Percentiles rank a stretch among this genome's conserved stretches.
These are phyloP conservation scores for Heliconius cydno DNA, from an alignment of 2,888 invertebrate species.

Conservation along the genomic window DNA sequence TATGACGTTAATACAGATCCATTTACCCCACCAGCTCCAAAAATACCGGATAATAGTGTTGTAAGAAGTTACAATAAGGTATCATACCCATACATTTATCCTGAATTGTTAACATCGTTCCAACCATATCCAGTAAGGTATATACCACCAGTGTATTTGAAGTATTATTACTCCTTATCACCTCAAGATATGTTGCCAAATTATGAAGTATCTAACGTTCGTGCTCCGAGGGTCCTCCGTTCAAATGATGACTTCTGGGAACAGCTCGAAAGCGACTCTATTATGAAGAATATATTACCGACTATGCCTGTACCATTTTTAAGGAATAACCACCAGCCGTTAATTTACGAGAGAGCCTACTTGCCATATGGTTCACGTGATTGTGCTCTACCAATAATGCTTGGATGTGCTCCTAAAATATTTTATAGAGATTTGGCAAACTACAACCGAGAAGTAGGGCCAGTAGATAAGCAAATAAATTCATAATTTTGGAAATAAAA, in stretches of 20 bases:
- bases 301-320: conserved; percentile 67
- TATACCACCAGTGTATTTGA: conserved; percentile 40
- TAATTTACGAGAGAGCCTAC: background rate
- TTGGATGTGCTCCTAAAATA: conserved; percentile 62
- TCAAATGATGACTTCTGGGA: conserved; percentile 58
- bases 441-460: background rate
- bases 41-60: background rate
- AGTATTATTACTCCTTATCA: conserved; percentile 26
- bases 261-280: conserved; percentile 63
- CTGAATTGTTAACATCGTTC: conserved; percentile 13
- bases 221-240: conserved; percentile 33
- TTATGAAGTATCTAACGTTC: conserved; percentile 28
- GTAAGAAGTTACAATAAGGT: conserved; percentile 16
- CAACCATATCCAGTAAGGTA: conserved; percentile 33
- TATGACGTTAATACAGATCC: conserved; percentile 27
- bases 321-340: conserved; percentile 48
- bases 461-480: background rate
- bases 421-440: conserved; percentile 47
- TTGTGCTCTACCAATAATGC: conserved; percentile 60
- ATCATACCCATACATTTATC: conserved; percentile 27
- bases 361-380: conserved; percentile 37
- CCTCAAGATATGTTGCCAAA: conserved; percentile 18
- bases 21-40: background rate
- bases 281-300: conserved; percentile 70
- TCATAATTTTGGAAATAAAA: background rate